Percentiles rank a stretch among this genome's conserved stretches.
Conservation (phyloP, 2,113 vertebrate genomes). For the Pseudolaguvia tuberculata region DNA sequence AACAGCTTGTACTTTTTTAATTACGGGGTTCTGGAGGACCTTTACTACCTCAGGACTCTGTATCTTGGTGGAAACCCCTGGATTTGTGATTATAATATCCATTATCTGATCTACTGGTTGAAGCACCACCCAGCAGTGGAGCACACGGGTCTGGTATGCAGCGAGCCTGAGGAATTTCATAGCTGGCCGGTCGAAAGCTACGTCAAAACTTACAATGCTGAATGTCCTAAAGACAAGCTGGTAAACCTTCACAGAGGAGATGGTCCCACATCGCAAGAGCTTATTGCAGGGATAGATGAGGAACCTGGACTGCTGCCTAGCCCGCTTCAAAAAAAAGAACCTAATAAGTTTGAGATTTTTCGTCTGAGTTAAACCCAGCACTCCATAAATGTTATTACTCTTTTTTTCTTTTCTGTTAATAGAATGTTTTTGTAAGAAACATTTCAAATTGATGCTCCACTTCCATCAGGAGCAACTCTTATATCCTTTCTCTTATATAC, state of each 20-base stretch:
- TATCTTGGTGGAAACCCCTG: conserved; percentile 85
- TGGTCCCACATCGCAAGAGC: conserved; percentile 73
- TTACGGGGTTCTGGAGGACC: conserved; percentile 90
- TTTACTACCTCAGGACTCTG: conserved; percentile 88
- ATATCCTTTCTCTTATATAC: too few relatives aligned
- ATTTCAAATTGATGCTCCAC: background rate
- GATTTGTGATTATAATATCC: conserved; percentile 96
- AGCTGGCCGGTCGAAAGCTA: conserved; percentile 91
- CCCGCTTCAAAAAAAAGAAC: conserved; percentile 51
- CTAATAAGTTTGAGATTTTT: conserved; percentile 62
- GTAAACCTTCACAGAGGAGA: conserved; percentile 61
- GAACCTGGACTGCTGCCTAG: conserved; percentile 59
- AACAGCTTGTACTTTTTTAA: conserved; percentile 87
- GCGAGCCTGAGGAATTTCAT: conserved; percentile 80
- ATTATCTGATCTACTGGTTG: conserved; percentile 97
- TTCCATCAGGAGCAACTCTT: background rate
- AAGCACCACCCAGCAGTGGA: conserved; percentile 86
- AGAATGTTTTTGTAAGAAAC: background rate
- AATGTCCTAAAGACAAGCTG: conserved; percentile 85
- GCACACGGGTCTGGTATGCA: conserved; percentile 82
- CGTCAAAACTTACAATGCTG: conserved; percentile 90
- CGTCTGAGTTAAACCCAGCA: conserved; percentile 58
- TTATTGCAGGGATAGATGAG: conserved; percentile 68
- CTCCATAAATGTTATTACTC: background rate
- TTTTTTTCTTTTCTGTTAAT: background rate